Percentiles rank a stretch among this genome's conserved stretches.
phyloP scores from a whole-genome alignment of 1,140 invertebrate genomes.

The Halictus rubicundus region DNA sequence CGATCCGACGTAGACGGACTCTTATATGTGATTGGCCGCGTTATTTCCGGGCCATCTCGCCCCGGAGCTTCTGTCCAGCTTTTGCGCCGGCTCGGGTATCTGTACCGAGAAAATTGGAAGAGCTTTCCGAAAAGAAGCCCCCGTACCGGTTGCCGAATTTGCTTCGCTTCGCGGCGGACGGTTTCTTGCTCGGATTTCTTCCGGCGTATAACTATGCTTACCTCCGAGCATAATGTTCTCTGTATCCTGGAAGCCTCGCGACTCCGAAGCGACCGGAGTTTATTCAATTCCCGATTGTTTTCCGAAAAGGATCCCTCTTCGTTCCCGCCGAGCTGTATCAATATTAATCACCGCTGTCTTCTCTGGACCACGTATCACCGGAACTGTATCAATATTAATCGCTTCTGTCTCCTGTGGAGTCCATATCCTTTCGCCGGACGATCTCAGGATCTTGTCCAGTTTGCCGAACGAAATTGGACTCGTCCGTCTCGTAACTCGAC shows the following conservation, averaged over 20 bases:
- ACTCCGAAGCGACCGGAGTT: not conserved
- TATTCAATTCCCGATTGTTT: not conserved
- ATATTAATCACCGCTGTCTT: not conserved
- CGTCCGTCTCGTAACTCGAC: constrained; percentile 33
- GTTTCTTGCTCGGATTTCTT: constrained; percentile 7
- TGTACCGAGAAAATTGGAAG: constrained; percentile 39
- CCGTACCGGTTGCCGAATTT: constrained; percentile 36
- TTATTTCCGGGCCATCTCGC: constrained; percentile 66
- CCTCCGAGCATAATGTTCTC: not conserved
- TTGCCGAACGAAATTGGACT: constrained; percentile 22
- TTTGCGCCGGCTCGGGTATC: constrained; percentile 6
- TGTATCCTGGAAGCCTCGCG: not conserved
- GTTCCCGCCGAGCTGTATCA: not conserved
- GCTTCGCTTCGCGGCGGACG: constrained; percentile 2
- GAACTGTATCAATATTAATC: not conserved
- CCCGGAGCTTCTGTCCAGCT: constrained; percentile 41
- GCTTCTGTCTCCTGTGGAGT: not conserved
- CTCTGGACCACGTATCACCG: not conserved
- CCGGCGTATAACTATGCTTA: constrained; percentile 6
- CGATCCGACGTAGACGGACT: constrained; percentile 12
- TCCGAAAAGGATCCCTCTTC: not conserved
- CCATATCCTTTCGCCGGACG: not conserved
- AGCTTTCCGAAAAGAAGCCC: constrained; percentile 30
- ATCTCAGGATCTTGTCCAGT: not conserved
- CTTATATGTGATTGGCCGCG: constrained; percentile 61